Percentiles rank a stretch among this genome's conserved stretches.
Conservation (phyloP, 2,113 vertebrate genomes). For the Gopherus flavomarginatus region DNA sequence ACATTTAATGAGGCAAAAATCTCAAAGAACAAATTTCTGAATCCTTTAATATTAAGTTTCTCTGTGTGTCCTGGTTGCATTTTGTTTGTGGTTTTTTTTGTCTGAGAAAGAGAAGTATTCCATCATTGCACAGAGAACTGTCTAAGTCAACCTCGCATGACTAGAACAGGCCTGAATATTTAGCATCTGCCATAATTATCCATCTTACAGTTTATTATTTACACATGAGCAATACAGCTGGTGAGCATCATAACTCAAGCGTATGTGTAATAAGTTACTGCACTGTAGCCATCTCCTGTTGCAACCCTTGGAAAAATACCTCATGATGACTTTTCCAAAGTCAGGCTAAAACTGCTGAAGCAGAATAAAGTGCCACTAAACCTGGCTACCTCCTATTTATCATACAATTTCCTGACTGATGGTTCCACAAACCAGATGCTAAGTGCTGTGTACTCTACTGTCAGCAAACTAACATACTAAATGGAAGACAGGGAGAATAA, state of each 20-base stretch:
- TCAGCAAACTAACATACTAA: slow-evolving; percentile 83
- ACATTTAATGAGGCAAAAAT: neutral
- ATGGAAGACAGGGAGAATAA: slow-evolving; percentile 81
- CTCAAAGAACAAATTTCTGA: slow-evolving; percentile 2
- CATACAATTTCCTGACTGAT: slow-evolving; percentile 87
- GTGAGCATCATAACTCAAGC: slow-evolving; percentile 77
- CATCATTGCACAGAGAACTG: slow-evolving; percentile 59
- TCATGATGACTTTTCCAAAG: slow-evolving; percentile 82
- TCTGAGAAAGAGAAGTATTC: slow-evolving; percentile 42
- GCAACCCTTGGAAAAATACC: slow-evolving; percentile 80
- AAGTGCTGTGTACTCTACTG: slow-evolving; percentile 85
- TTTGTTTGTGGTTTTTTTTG: slow-evolving; percentile 34
- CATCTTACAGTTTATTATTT: slow-evolving; percentile 78
- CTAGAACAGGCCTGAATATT: slow-evolving; percentile 34
- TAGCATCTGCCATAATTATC: slow-evolving; percentile 73
- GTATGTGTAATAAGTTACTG: slow-evolving; percentile 73
- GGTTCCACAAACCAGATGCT: slow-evolving; percentile 85
- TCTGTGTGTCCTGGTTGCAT: slow-evolving; percentile 37
- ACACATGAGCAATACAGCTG: slow-evolving; percentile 79
- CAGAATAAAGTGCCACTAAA: slow-evolving; percentile 85
- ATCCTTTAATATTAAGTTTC: slow-evolving; percentile 24
- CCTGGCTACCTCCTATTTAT: slow-evolving; percentile 85
- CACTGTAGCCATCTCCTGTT: slow-evolving; percentile 71
- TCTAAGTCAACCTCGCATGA: slow-evolving; percentile 36
- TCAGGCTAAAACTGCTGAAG: slow-evolving; percentile 84